Percentiles rank a stretch among this genome's conserved stretches.
These are phyloP conservation scores for Erinaceus europaeus DNA, from an alignment of 2,113 vertebrate species.

Conservation along the genomic window DNA sequence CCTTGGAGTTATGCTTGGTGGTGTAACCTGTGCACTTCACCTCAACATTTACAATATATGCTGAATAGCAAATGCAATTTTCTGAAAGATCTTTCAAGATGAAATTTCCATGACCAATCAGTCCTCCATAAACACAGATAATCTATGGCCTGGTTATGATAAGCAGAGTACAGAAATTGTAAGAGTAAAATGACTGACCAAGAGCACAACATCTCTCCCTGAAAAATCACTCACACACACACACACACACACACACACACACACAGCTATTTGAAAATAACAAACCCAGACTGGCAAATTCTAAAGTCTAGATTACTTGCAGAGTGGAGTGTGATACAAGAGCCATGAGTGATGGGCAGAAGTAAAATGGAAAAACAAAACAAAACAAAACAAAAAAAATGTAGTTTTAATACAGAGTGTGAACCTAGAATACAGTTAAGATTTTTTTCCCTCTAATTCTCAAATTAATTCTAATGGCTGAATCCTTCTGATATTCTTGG, in stretches of 20 bases:
- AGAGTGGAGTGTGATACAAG: background rate
- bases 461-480: too few species aligned
- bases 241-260: too few species aligned
- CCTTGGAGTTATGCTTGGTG: background rate
- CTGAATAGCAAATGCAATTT: background rate
- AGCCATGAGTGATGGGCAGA: too few species aligned
- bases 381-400: background rate
- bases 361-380: too few species aligned
- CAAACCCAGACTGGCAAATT: too few species aligned
- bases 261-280: too few species aligned
- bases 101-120: slow-evolving; percentile 10
- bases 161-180: background rate
- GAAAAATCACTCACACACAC: too few species aligned
- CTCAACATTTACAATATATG: background rate
- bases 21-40: background rate
- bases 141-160: background rate
- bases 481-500: too few species aligned
- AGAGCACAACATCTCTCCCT: too few species aligned
- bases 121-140: background rate
- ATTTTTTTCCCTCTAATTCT: too few species aligned
- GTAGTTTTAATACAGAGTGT: background rate
- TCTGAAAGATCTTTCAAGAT: background rate
- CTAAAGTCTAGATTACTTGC: background rate
- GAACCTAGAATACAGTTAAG: background rate
- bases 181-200: background rate